phyloP scores from a whole-genome alignment of 2,888 invertebrate species.

The Steinernema scapterisci region DNA sequence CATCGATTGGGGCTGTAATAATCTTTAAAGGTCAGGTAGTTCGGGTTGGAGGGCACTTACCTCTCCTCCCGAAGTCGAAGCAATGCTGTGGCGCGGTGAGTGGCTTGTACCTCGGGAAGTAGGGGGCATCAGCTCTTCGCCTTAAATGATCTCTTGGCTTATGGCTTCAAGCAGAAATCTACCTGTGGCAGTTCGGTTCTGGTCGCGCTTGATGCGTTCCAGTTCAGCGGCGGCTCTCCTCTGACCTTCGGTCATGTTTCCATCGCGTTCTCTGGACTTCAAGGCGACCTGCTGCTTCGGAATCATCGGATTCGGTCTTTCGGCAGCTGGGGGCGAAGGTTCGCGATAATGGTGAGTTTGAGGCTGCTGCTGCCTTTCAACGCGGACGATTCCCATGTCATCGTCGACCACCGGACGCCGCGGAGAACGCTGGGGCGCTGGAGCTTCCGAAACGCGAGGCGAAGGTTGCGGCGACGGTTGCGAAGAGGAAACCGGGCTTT shows the following conservation, averaged over 20 bases:
- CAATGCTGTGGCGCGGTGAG: slow-evolving; percentile 32
- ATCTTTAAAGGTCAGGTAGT: background rate
- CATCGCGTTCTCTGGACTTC: slow-evolving; percentile 51
- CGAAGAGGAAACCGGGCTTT: slow-evolving; percentile 33
- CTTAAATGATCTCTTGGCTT: background rate
- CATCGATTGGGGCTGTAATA: slow-evolving; percentile 13
- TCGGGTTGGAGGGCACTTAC: background rate
- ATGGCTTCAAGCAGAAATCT: too few species aligned
- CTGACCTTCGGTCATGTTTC: slow-evolving; percentile 61
- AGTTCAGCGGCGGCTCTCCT: slow-evolving; percentile 63
- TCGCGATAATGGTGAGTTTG: slow-evolving; percentile 44
- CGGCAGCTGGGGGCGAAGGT: slow-evolving; percentile 38
- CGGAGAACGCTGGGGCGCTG: slow-evolving; percentile 36
- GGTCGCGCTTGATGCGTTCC: slow-evolving; percentile 61
- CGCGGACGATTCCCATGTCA: slow-evolving; percentile 61
- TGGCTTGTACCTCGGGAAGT: background rate
- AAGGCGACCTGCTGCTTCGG: slow-evolving; percentile 57
- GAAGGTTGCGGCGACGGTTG: slow-evolving; percentile 36
- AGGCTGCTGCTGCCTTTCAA: slow-evolving; percentile 33
- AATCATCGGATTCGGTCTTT: slow-evolving; percentile 57
- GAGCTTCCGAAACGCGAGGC: slow-evolving; percentile 31
- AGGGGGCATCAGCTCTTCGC: slow-evolving; percentile 22
- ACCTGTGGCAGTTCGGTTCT: slow-evolving; percentile 39
- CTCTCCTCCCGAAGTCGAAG: slow-evolving; percentile 19
- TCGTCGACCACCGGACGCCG: slow-evolving; percentile 53